Base-by-base conservation (phyloP, 2,888 invertebrate genomes). In the Eledona agricola region DNA sequence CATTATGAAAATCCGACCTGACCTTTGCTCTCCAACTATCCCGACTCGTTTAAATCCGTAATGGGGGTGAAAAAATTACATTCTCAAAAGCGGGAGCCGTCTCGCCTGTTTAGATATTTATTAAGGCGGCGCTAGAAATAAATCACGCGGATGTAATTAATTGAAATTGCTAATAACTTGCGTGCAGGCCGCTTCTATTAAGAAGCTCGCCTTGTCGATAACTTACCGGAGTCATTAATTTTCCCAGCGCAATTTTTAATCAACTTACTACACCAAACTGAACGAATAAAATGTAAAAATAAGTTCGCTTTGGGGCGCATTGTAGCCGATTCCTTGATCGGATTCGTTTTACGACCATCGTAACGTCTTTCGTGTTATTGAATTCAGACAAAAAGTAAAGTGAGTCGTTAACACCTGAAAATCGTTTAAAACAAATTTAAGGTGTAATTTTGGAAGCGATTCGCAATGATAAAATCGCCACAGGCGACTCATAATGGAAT, bases 71-170 rank as follows among this genome's bases (percentile, higher is more conserved):
- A n/a, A n/a, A n/a, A n/a, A n/a, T n/a, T n/a, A n/a, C n/a, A n/a
- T n/a, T n/a, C n/a, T n/a, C n/a, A n/a, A n/a, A n/a, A n/a, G n/a
- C n/a, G n/a, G n/a, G n/a, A n/a, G n/a, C n/a, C n/a, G n/a, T n/a
- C n/a, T n/a, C n/a, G n/a, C n/a, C n/a, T n/a, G n/a, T n/a, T n/a
- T n/a, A n/a, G n/a, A n/a, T n/a, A n/a, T n/a, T n/a, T n/a, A n/a
- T n/a, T n/a, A n/a, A n/a, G n/a, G n/a, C n/a, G n/a, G n/a, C 22
- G 15, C 23, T 4, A 7, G 16, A 16, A 25, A 61, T 63, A 61
- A 63, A 63, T 61, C 60, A 59, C 60, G 37, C 34, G 50, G 61
- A 43, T 55, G 59, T 63, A 61, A 58, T 61, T 56, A 57, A 63
- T 63, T 38, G 54, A 50, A 59, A 61, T 59, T 51, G 55, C 42